phyloP scores from a whole-genome alignment of 2,888 invertebrate species.

The Macrophya alboannulata region DNA sequence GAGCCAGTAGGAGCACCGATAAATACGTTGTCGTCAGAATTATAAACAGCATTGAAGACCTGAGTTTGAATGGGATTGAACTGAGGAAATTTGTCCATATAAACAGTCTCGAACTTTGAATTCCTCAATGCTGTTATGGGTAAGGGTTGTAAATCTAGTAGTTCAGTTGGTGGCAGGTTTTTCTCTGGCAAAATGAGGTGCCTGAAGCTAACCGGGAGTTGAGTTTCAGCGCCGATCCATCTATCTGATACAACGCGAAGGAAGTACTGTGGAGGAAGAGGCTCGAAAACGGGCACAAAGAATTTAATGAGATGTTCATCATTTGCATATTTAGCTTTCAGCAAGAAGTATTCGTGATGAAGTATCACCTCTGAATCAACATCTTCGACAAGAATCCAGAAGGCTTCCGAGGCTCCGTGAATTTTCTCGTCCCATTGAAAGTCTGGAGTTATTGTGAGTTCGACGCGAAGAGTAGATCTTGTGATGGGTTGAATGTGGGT shows the following conservation, averaged over 20 bases:
- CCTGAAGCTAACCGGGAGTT: constrained; percentile 97
- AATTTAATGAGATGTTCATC: constrained; percentile 99
- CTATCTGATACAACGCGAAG: constrained; percentile 94
- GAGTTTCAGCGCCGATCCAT: constrained; percentile 97
- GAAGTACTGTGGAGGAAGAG: constrained; percentile 99
- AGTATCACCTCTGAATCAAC: constrained; percentile 95
- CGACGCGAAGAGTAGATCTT: constrained; percentile 94
- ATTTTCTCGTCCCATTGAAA: constrained; percentile 99
- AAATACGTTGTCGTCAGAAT: constrained; percentile 98
- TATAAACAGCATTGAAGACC: constrained; percentile 99
- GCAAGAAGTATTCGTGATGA: constrained; percentile 94
- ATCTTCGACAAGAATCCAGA: constrained; percentile 94
- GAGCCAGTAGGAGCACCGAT: constrained; percentile 96
- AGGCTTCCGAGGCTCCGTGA: constrained; percentile 91
- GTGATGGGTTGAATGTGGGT: constrained; percentile 99
- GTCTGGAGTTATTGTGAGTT: constrained; percentile 98
- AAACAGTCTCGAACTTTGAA: constrained; percentile 92
- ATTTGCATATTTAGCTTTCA: constrained; percentile 96
- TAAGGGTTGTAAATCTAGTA: constrained; percentile 97
- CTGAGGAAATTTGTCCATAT: constrained; percentile 92
- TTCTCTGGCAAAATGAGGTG: constrained; percentile 99
- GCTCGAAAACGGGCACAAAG: constrained; percentile 99
- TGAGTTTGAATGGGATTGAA: constrained; percentile 99
- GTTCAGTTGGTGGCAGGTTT: constrained; percentile 98
- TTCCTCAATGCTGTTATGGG: constrained; percentile 96